Base-by-base conservation (phyloP, 2,888 invertebrate species). In the Fabriciana adippe region DNA sequence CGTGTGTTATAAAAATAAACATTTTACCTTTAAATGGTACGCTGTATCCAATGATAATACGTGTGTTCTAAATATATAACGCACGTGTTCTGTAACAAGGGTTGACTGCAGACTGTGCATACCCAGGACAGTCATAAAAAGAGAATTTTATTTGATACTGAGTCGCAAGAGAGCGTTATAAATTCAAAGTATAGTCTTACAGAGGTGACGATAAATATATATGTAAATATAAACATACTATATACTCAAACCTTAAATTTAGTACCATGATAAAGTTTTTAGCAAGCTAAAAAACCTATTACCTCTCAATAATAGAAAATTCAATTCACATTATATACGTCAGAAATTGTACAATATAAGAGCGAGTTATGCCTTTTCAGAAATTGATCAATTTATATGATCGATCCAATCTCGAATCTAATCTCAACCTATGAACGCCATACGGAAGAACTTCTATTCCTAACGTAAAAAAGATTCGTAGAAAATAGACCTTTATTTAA, bases 1-100 rank as follows among this genome's bases (percentile, higher is more conserved):
- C 48, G 60, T 54, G 61, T 57, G 59, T 50, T 63, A 57, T 61
- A 68, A 69, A 67, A 67, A 71, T 67, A 67, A 65, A 69, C 64
- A 69, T 69, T 67, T 56, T 65, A 69, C 67, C 69, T 71, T 69
- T 69, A 69, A 57, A 67, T 64, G 53, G 67, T 64, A 64, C 62
- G 48, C 35, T 55, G 53, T 61, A 62, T 62, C 53, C 45, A 56
- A 71, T 62, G 60, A 67, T 55, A 64, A 57, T 54, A 57, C 51
- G 63, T 59, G 57, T 21, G 35, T 57, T 67, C 64, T 71, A 71
- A 69, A 71, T 71, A 71, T 69, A 69, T 59, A 56, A 53, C 51
- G 41, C 71, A 69, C 64, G 62, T 71, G 71, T 67, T 64, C 64
- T 57, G 57, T 41, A 41, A 26, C 55, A 64, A 62, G 64, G 64